These are phyloP conservation scores for Reinhardtius hippoglossoides DNA, from an alignment of 2,113 vertebrate genomes.

Conservation along the genomic window DNA sequence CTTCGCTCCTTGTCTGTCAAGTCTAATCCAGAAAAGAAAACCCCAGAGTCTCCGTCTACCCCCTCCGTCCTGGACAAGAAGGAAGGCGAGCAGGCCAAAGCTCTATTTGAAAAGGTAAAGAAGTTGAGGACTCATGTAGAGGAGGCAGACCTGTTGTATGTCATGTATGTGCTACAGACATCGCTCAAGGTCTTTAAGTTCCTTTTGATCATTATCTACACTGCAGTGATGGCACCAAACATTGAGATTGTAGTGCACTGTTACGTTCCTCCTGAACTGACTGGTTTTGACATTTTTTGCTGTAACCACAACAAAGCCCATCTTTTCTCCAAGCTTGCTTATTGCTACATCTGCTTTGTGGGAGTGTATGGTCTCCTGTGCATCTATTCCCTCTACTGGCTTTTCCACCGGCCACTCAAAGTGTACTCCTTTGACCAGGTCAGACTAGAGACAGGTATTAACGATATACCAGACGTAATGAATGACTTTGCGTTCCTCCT, in stretches of 20 bases:
- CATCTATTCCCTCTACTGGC: conserved; percentile 91
- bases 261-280: conserved; percentile 85
- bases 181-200: conserved; percentile 89
- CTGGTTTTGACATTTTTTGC: conserved; percentile 89
- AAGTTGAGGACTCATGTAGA: conserved; percentile 91
- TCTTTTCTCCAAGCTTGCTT: conserved; percentile 90
- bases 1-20: conserved; percentile 67
- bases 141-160: conserved; percentile 87
- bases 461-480: conserved; percentile 90
- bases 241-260: conserved; percentile 89
- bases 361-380: conserved; percentile 87
- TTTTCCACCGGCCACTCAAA: conserved; percentile 89
- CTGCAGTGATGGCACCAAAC: conserved; percentile 81
- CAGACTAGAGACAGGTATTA: conserved; percentile 88
- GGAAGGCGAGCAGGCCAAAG: conserved; percentile 92
- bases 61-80: conserved; percentile 88
- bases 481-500: conserved; percentile 94
- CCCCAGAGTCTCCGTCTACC: conserved; percentile 74
- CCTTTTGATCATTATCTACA: conserved; percentile 86
- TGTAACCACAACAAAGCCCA: conserved; percentile 92
- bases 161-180: conserved; percentile 90
- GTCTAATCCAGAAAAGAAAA: conserved; percentile 81
- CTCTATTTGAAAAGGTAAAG: conserved; percentile 93
- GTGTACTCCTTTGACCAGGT: conserved; percentile 89
- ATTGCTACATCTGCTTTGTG: conserved; percentile 90